These are phyloP conservation scores for Urocyon cinereoargenteus DNA, from an alignment of 2,797 vertebrate genomes.

Conservation along the genomic window DNA sequence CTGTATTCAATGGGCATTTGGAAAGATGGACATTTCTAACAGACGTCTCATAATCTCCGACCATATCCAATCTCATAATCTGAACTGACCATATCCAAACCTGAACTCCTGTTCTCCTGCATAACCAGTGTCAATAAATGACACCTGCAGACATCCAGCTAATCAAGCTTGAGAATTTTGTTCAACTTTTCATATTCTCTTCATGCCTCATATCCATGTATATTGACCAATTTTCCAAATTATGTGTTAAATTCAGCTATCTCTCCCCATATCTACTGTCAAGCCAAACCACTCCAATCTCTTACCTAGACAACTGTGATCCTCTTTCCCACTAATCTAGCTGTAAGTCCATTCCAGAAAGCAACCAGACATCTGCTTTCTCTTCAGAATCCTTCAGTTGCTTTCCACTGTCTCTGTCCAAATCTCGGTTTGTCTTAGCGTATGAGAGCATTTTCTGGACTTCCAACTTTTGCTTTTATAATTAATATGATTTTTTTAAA, in stretches of 20 bases:
- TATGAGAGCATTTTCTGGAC: not conserved
- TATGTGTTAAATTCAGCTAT: not conserved
- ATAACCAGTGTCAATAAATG: not conserved
- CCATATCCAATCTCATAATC: not conserved
- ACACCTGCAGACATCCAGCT: not conserved
- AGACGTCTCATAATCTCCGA: not conserved
- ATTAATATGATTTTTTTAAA: not conserved
- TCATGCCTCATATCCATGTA: not conserved
- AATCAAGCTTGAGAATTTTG: not conserved
- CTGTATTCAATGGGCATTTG: not conserved
- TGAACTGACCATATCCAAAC: not conserved
- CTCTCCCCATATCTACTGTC: not conserved
- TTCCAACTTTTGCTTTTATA: not conserved
- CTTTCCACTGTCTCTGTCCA: not conserved
- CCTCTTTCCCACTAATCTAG: accelerated
- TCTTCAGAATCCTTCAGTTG: not conserved
- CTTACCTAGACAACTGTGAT: not conserved
- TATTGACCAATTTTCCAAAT: not conserved
- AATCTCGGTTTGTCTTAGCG: not conserved
- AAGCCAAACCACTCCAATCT: not conserved
- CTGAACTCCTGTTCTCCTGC: not conserved
- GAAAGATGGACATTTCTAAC: not conserved
- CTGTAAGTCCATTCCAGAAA: not conserved
- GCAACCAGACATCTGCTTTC: accelerated
- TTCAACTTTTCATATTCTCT: not conserved